These are phyloP conservation scores for Acleris cristana DNA, from an alignment of 2,888 invertebrate genomes.

Conservation along the genomic window DNA sequence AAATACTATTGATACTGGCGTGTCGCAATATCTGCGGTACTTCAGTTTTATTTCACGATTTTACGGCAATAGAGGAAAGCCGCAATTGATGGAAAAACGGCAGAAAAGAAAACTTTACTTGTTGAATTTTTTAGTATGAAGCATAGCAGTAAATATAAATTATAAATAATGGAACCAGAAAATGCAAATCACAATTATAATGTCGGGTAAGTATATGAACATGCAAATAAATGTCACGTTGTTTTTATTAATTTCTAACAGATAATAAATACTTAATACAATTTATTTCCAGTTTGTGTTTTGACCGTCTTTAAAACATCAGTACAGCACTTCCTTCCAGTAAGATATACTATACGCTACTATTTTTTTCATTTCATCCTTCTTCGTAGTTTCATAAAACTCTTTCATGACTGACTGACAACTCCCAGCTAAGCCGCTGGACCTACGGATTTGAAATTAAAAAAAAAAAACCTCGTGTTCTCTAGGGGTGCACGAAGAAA, in stretches of 20 bases:
- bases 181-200: constrained; percentile 4
- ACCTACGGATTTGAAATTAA: too few species aligned
- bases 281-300: constrained; percentile 22
- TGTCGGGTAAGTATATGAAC: background rate
- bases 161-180: background rate
- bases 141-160: constrained; percentile 1
- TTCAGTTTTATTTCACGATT: constrained; percentile 13
- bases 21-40: constrained; percentile 2
- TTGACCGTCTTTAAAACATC: constrained; percentile 19
- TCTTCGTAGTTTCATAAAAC: background rate
- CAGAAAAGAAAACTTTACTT: background rate
- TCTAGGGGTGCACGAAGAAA: too few species aligned
- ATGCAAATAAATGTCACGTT: background rate
- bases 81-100: constrained; percentile 3
- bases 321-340: constrained; percentile 51
- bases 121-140: background rate
- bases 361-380: background rate
- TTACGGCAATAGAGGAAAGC: constrained; percentile 4
- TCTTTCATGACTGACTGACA: too few species aligned
- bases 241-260: background rate
- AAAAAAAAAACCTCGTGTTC: too few species aligned
- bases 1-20: background rate
- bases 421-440: too few species aligned
- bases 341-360: constrained; percentile 40
- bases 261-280: background rate